Evolutionary conservation across 1,140 invertebrate species (phyloP).

Genomic region (Cyphomyrmex costatus): DNA sequence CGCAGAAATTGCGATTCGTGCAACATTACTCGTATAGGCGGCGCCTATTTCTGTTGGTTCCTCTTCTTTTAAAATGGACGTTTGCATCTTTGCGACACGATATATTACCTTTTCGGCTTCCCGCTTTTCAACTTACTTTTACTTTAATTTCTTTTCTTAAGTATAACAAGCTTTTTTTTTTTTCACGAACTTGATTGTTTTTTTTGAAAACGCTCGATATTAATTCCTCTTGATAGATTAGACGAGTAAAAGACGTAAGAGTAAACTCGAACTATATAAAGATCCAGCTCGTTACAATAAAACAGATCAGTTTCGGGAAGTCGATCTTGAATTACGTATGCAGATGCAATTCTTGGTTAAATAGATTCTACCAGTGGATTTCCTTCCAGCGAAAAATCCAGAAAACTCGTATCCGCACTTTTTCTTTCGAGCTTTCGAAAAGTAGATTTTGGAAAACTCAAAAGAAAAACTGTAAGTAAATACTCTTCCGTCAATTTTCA

Average conservation of each 20-base stretch:
- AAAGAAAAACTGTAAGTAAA: slow-evolving; percentile 1
- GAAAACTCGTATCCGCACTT: background rate
- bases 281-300: background rate
- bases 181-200: background rate
- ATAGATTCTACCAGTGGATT: background rate
- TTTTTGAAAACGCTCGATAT: background rate
- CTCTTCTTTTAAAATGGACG: slow-evolving; percentile 51
- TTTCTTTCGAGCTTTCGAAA: slow-evolving; percentile 17
- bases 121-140: background rate
- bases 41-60: slow-evolving; percentile 42
- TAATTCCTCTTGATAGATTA: slow-evolving; percentile 9
- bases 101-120: background rate
- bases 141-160: background rate
- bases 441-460: slow-evolving; percentile 8
- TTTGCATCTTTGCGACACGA: background rate
- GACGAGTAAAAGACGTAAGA: background rate
- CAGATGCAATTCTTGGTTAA: background rate
- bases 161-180: background rate
- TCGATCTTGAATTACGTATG: background rate
- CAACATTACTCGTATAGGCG: slow-evolving; percentile 35
- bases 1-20: slow-evolving; percentile 48
- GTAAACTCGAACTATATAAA: background rate
- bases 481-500: background rate
- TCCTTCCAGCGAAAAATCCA: slow-evolving; percentile 1
- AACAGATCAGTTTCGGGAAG: background rate